These are phyloP conservation scores for Adelphocoris suturalis DNA, from an alignment of 2,888 invertebrate genomes.

Conservation along the genomic window DNA sequence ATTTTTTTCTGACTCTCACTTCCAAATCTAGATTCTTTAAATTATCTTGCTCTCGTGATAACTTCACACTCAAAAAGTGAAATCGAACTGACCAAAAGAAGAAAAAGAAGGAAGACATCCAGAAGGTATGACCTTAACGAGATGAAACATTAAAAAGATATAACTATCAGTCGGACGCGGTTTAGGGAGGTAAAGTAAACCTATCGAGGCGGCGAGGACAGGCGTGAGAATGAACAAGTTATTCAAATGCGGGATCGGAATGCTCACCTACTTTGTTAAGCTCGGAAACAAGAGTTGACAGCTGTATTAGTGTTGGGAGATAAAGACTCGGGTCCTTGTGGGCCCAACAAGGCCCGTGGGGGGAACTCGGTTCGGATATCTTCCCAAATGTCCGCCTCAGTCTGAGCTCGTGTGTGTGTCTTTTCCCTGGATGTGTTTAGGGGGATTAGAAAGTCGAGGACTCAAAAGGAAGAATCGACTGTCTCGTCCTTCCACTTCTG, in stretches of 20 bases:
- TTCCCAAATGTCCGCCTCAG: neutral
- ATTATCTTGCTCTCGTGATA: too few relatives aligned
- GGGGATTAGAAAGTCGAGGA: constrained; percentile 53
- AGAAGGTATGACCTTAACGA: constrained; percentile 55
- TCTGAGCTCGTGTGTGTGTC: neutral
- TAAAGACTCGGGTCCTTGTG: constrained; percentile 35
- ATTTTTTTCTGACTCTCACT: too few relatives aligned
- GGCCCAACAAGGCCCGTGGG: constrained; percentile 43
- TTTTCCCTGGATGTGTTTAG: constrained; percentile 38
- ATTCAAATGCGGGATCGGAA: constrained; percentile 66
- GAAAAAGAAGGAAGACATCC: neutral
- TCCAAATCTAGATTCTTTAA: too few relatives aligned
- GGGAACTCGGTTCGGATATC: neutral
- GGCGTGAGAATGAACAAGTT: constrained; percentile 71
- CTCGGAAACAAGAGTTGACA: constrained; percentile 68
- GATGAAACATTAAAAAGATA: constrained; percentile 57
- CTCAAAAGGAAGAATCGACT: neutral
- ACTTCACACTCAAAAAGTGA: neutral
- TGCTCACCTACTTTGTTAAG: constrained; percentile 69
- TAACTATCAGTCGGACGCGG: constrained; percentile 20
- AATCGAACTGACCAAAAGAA: neutral
- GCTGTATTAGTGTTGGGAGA: constrained; percentile 65
- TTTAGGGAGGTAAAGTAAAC: constrained; percentile 60
- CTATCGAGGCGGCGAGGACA: constrained; percentile 61
- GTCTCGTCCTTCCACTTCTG: neutral